Evolutionary conservation across 2,113 vertebrate genomes (phyloP), one percentile per base, ranked within the genome.

Genomic region (Gallinago undulata): DNA sequence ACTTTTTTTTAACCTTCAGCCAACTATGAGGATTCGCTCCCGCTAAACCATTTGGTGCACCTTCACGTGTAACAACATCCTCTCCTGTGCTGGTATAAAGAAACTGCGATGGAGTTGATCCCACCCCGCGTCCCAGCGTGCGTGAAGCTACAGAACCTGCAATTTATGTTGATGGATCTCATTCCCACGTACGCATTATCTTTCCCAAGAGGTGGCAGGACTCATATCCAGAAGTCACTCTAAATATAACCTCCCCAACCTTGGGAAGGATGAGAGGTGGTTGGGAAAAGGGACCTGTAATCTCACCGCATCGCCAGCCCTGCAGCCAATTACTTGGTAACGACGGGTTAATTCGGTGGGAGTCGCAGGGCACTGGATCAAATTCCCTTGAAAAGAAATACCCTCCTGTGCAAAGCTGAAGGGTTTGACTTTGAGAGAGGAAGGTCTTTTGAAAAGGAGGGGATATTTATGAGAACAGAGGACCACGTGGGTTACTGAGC

Each of bases 281-380:
- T 5, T 51, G 35, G 28, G 50, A 17, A 51, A 84, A 66, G 14
- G 23, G 18, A 74, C 13, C 33, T 24, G 74, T 30, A 30, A 53
- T 48, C 30, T 56, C 30, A 47, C n/a, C 3, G 0, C 9, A 1
- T 11, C 7, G 3, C 27, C 73, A 31, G 14, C 1, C 7, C 39
- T 30, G 16, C 35, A 31, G 21, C 35, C 12, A 24, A 10, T 27
- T 27, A 53, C 30, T 11, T 10, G 16, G 37, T 56, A 15, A 19
- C 1, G 43, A 77, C 6, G 87, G 25, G 23, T 84, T 56, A 30
- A n/a, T 27, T 70, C 2, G 3, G 15, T 5, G 25, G 41, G 13
- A 87, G 64, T 3, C 35, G 57, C 39, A 31, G 45, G 66, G 64
- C 59, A 13, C 31, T 23, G 35, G 39, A 51, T 23, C 35, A n/a